Evolutionary conservation across 1,140 invertebrate genomes (phyloP).

Genomic region (Zaprionus ornatus): DNA sequence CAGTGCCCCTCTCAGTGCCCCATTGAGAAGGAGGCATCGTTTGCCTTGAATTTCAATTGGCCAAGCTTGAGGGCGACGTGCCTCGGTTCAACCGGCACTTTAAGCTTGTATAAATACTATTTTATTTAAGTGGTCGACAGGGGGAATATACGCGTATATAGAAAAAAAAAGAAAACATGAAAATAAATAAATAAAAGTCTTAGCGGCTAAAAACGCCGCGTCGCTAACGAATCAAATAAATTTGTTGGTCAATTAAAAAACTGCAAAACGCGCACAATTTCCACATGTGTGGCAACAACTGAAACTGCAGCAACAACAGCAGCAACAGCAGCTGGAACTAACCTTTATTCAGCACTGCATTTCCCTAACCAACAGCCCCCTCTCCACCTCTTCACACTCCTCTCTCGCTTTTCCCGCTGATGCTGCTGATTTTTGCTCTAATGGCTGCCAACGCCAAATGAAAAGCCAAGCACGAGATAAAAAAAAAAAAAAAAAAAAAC

Average conservation of each 20-base stretch:
- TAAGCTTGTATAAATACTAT: slow-evolving; percentile 21
- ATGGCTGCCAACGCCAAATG: slow-evolving; percentile 77
- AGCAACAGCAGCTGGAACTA: slow-evolving; percentile 6
- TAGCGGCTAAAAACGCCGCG: slow-evolving; percentile 53
- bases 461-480: slow-evolving; percentile 60
- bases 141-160: too few species aligned
- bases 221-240: slow-evolving; percentile 82
- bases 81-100: not conserved
- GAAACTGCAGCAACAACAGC: slow-evolving; percentile 41
- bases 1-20: not conserved
- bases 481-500: slow-evolving; percentile 49
- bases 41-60: slow-evolving; percentile 75
- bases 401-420: slow-evolving; percentile 27
- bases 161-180: slow-evolving; percentile 11
- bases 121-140: slow-evolving; percentile 15
- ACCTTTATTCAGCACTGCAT: slow-evolving; percentile 25
- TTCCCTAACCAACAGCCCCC: not conserved
- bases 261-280: slow-evolving; percentile 82
- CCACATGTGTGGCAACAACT: slow-evolving; percentile 74
- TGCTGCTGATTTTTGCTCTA: slow-evolving; percentile 79
- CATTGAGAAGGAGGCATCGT: not conserved
- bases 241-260: slow-evolving; percentile 83
- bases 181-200: slow-evolving; percentile 29
- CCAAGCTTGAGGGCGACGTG: slow-evolving; percentile 26
- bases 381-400: not conserved